These are phyloP conservation scores for Drosophila multiciliata DNA, from an alignment of 2,888 invertebrate species.

Conservation along the genomic window DNA sequence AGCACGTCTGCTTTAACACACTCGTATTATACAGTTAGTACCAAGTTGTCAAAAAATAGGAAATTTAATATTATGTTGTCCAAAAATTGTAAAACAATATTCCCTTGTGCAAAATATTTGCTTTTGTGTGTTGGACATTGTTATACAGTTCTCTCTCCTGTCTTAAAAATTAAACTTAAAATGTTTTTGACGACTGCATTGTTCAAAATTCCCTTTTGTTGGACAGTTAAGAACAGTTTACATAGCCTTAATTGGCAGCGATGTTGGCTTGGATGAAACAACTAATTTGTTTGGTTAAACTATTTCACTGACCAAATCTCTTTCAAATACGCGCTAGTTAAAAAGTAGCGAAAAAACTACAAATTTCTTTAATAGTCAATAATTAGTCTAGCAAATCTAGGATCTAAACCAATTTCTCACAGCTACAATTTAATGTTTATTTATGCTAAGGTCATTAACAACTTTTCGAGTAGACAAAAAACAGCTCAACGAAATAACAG, in stretches of 20 bases:
- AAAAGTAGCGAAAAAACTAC: background rate
- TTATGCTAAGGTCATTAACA: conserved; percentile 43
- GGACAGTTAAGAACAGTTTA: background rate
- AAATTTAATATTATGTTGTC: background rate
- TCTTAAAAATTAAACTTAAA: conserved; percentile 1
- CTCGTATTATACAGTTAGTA: background rate
- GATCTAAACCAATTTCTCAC: conserved; percentile 1
- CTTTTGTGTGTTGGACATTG: background rate
- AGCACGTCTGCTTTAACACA: background rate
- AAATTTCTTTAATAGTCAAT: conserved; percentile 10
- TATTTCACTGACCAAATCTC: background rate
- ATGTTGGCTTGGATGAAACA: background rate
- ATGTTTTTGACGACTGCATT: background rate
- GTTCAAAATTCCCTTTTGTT: background rate
- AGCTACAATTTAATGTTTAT: conserved; percentile 3
- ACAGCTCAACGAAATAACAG: conserved; percentile 13
- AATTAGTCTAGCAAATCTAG: background rate
- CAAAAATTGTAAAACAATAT: background rate
- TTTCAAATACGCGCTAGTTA: background rate
- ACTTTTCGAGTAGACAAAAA: conserved; percentile 60
- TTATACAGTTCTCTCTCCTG: background rate
- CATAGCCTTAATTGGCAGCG: background rate
- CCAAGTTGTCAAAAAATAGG: background rate
- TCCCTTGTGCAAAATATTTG: background rate
- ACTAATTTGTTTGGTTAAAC: background rate